Evolutionary conservation across 1,140 invertebrate genomes (phyloP).

Genomic region (Cylas formicarius): DNA sequence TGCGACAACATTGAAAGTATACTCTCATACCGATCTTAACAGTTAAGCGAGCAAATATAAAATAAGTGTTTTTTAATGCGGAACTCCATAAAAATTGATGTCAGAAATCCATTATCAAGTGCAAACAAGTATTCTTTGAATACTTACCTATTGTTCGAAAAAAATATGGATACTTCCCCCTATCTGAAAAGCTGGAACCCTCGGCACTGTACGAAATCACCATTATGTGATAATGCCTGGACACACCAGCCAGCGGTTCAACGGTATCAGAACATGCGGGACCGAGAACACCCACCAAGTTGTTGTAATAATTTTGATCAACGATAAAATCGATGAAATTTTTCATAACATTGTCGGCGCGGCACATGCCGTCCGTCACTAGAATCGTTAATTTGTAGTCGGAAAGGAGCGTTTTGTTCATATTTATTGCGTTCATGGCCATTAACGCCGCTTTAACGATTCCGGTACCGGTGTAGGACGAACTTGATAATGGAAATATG

Average conservation of each 20-base stretch:
- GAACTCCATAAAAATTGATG: too few relatives aligned
- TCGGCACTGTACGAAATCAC: conserved; percentile 79
- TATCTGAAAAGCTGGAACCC: conserved; percentile 61
- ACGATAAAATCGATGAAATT: conserved; percentile 69
- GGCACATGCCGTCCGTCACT: conserved; percentile 62
- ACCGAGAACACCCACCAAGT: conserved; percentile 67
- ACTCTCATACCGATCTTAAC: too few relatives aligned
- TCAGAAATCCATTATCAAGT: too few relatives aligned
- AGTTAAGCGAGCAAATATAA: too few relatives aligned
- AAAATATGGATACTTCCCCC: conserved; percentile 71
- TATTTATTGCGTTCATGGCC: conserved; percentile 61
- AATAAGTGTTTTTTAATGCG: too few relatives aligned
- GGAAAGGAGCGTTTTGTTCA: conserved; percentile 50
- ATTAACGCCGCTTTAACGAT: conserved; percentile 57
- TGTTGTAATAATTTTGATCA: conserved; percentile 44
- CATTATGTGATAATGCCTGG: conserved; percentile 67
- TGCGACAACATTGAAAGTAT: too few relatives aligned
- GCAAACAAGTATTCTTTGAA: neutral
- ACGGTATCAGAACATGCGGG: conserved; percentile 80
- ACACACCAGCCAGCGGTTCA: conserved; percentile 73
- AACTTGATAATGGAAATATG: conserved; percentile 61
- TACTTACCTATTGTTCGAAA: conserved; percentile 60
- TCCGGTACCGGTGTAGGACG: conserved; percentile 52
- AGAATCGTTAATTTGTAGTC: conserved; percentile 57
- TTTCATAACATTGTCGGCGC: conserved; percentile 69